Evolutionary conservation across 2,888 invertebrate genomes (phyloP).

Genomic region (Mellilla xanthometata): DNA sequence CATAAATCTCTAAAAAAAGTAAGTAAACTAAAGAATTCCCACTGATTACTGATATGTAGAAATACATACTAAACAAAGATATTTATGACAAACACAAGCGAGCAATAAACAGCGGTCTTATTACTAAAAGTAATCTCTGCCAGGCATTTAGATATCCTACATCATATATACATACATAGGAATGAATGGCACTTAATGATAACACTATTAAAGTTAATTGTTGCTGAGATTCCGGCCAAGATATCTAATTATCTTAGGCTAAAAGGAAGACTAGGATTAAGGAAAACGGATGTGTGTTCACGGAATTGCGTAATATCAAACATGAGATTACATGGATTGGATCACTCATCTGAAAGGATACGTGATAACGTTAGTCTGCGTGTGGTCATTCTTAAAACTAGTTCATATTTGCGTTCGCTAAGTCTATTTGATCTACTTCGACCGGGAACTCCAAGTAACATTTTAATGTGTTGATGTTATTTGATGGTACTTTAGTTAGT

Average conservation of each 20-base stretch:
- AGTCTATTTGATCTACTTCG: neutral
- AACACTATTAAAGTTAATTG: constrained; percentile 10
- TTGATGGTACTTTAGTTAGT: too few species aligned
- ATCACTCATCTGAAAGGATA: constrained; percentile 14
- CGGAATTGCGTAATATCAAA: constrained; percentile 25
- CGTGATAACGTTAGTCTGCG: constrained; percentile 13
- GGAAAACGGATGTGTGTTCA: constrained; percentile 25
- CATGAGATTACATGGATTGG: constrained; percentile 20
- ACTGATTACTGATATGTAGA: too few species aligned
- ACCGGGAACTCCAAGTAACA: too few species aligned
- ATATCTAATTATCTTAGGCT: constrained; percentile 25
- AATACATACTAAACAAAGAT: too few species aligned
- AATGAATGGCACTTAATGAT: constrained; percentile 8
- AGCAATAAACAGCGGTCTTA: too few species aligned
- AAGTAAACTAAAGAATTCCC: too few species aligned
- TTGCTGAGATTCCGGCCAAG: constrained; percentile 16
- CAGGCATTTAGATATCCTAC: too few species aligned
- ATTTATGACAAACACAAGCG: too few species aligned
- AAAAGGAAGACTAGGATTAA: constrained; percentile 34
- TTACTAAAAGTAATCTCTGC: too few species aligned
- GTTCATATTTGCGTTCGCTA: constrained; percentile 3
- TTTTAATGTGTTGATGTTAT: too few species aligned
- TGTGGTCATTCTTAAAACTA: constrained; percentile 16
- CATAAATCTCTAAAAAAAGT: too few species aligned
- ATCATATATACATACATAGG: too few species aligned